Evolutionary conservation across 2,797 vertebrate genomes (phyloP).

Genomic region (Vultur gryphus): DNA sequence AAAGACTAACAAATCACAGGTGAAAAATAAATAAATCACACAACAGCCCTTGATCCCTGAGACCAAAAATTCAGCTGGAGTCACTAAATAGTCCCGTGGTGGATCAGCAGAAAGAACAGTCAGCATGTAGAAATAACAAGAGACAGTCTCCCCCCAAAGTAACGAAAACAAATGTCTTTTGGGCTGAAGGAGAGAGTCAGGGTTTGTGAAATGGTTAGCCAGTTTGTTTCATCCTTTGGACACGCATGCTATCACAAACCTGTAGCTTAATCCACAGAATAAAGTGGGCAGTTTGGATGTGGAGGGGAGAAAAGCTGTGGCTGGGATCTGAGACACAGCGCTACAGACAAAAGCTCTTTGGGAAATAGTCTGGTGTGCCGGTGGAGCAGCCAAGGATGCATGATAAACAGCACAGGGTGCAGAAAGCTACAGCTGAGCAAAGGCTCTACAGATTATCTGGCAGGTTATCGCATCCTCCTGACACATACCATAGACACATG

Average conservation of each 20-base stretch:
- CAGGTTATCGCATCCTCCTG: neutral
- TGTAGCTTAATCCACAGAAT: neutral
- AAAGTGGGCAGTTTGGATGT: neutral
- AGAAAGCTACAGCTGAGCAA: neutral
- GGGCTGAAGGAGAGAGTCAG: neutral
- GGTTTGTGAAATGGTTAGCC: neutral
- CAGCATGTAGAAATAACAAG: neutral
- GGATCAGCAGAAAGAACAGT: neutral
- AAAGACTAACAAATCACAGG: neutral
- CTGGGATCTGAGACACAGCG: neutral
- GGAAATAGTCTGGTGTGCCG: neutral
- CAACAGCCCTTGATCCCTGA: neutral
- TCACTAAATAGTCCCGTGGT: neutral
- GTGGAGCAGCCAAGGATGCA: neutral
- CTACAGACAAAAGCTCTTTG: neutral
- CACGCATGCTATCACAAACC: neutral
- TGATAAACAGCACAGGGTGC: neutral
- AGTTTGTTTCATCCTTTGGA: neutral
- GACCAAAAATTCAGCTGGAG: neutral
- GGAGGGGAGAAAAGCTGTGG: neutral
- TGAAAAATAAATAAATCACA: neutral
- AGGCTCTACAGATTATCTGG: neutral
- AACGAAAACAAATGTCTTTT: neutral
- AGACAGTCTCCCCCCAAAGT: neutral
- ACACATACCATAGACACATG: neutral